A percentile compares a stretch with the other conserved stretches of the same genome.
These are phyloP conservation scores for Lathronympha strigana DNA, from an alignment of 2,888 invertebrate species.

Conservation along the genomic window DNA sequence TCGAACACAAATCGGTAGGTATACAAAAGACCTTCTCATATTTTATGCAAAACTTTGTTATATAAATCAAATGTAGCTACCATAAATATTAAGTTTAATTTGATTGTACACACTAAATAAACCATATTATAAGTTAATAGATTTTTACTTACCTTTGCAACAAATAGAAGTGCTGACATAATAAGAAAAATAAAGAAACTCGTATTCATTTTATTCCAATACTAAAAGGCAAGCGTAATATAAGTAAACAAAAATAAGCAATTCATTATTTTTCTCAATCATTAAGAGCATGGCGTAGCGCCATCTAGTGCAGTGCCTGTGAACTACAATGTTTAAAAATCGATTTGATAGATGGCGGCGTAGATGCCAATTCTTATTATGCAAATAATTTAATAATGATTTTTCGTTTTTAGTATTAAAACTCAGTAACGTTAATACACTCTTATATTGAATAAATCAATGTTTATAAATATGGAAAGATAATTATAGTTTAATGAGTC, in stretches of 20 bases:
- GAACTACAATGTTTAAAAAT: neutral
- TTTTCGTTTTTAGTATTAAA: neutral
- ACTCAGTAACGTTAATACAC: too few species aligned
- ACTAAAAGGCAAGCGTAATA: neutral
- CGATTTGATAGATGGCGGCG: neutral
- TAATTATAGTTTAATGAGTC: too few species aligned
- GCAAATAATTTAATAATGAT: neutral
- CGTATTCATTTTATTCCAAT: slow-evolving; percentile 14
- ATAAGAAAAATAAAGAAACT: slow-evolving; percentile 2
- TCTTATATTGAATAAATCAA: too few species aligned
- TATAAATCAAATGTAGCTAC: too few species aligned
- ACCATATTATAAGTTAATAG: too few species aligned
- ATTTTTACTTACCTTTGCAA: slow-evolving; percentile 14
- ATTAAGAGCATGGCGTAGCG: neutral
- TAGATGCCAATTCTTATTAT: neutral
- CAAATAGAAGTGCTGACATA: neutral
- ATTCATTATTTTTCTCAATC: slow-evolving; percentile 12
- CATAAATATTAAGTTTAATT: too few species aligned
- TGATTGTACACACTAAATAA: too few species aligned
- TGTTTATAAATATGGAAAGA: too few species aligned
- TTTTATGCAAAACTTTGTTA: too few species aligned
- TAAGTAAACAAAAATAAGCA: slow-evolving; percentile 14
- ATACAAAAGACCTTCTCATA: too few species aligned
- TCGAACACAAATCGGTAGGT: too few species aligned
- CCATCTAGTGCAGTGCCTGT: neutral